A percentile compares a stretch with the other conserved stretches of the same genome.
Conservation (phyloP, 1,140 invertebrate species). For the Drosophila triauraria region DNA sequence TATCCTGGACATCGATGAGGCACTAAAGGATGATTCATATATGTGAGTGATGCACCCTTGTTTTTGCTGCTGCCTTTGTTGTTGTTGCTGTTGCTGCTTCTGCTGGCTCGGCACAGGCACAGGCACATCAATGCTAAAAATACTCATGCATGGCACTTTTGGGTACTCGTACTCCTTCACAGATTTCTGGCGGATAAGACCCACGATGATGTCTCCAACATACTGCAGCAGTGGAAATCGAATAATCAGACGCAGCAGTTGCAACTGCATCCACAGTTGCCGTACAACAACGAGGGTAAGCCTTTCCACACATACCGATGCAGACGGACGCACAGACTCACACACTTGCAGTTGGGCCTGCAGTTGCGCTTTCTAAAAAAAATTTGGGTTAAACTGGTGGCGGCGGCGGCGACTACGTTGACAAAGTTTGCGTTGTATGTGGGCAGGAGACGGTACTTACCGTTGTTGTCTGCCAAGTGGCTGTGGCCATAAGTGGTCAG, state of each 20-base stretch:
- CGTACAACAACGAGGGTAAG: slow-evolving; percentile 69
- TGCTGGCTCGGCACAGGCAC: slow-evolving; percentile 23
- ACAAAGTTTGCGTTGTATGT: slow-evolving; percentile 52
- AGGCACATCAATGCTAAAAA: slow-evolving; percentile 44
- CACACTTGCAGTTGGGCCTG: slow-evolving; percentile 28
- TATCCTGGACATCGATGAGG: slow-evolving; percentile 84
- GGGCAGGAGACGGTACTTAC: slow-evolving; percentile 48
- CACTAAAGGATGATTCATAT: slow-evolving; percentile 84
- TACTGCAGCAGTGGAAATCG: slow-evolving; percentile 82
- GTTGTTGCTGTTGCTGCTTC: slow-evolving; percentile 20
- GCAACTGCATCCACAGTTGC: slow-evolving; percentile 45
- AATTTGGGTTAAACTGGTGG: slow-evolving; percentile 70
- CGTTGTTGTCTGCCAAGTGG: slow-evolving; percentile 46
- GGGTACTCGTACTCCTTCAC: slow-evolving; percentile 29
- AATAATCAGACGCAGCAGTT: slow-evolving; percentile 71
- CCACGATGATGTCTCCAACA: slow-evolving; percentile 82
- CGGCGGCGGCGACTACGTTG: slow-evolving; percentile 45
- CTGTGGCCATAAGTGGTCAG: slow-evolving; percentile 58
- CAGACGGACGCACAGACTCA: slow-evolving; percentile 8
- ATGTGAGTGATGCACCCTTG: slow-evolving; percentile 67
- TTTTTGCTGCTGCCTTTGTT: slow-evolving; percentile 17
- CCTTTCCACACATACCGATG: slow-evolving; percentile 44
- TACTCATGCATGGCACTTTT: slow-evolving; percentile 36
- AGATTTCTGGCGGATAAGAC: slow-evolving; percentile 83
- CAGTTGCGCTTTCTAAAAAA: slow-evolving; percentile 73